Percentiles rank a stretch among this genome's conserved stretches.
Conservation (phyloP, 2,888 invertebrate species). For the Autographa gamma region DNA sequence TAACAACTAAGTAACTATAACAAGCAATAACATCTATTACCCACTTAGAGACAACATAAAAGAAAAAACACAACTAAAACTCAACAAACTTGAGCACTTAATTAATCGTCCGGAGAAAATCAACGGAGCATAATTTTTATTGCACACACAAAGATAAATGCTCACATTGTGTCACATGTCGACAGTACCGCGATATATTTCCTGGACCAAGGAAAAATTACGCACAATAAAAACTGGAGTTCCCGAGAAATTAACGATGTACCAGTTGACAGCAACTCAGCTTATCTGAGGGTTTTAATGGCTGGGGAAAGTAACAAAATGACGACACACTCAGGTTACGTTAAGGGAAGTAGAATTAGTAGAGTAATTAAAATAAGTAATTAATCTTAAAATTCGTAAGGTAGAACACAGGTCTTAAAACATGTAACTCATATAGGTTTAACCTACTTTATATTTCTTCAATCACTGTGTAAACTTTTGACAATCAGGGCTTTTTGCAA, state of each 20-base stretch:
- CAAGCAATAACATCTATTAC: constrained; percentile 28
- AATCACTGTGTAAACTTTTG: no score
- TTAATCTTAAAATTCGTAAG: neutral
- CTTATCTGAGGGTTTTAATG: constrained; percentile 83
- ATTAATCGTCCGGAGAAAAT: constrained; percentile 55
- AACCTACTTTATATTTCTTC: no score
- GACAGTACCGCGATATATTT: constrained; percentile 70
- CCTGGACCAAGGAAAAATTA: constrained; percentile 72
- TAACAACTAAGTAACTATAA: constrained; percentile 31
- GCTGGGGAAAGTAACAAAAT: constrained; percentile 68
- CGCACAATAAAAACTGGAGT: constrained; percentile 83
- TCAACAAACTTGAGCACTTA: constrained; percentile 34
- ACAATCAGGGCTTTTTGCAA: no score
- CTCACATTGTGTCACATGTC: constrained; percentile 76
- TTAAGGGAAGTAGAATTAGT: constrained; percentile 1
- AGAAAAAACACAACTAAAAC: constrained; percentile 58
- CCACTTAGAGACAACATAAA: constrained; percentile 61
- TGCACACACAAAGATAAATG: constrained; percentile 73
- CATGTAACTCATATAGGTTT: no score
- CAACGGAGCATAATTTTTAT: constrained; percentile 62
- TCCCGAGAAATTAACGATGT: constrained; percentile 85
- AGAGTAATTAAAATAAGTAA: neutral
- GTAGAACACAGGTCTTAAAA: neutral
- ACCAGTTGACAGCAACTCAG: constrained; percentile 81
- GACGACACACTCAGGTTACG: constrained; percentile 44